A percentile compares a stretch with the other conserved stretches of the same genome.
These are phyloP conservation scores for Sphyrna mokarran DNA, from an alignment of 2,113 vertebrate species.

Conservation along the genomic window DNA sequence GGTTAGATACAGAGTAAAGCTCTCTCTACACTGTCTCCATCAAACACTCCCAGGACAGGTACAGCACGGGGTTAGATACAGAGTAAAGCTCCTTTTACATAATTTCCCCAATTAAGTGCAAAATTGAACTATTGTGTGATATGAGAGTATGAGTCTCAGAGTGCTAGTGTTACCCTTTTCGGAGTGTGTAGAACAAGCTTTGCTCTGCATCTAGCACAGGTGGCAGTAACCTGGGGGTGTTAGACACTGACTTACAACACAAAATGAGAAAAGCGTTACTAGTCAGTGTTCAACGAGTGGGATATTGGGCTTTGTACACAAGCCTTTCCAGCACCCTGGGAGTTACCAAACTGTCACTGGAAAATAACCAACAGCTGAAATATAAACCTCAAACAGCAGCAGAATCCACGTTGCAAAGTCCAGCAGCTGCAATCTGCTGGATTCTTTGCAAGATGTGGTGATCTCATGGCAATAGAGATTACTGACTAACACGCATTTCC, in stretches of 20 bases:
- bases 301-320: not conserved
- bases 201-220: not conserved
- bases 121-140: too few species aligned
- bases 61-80: too few species aligned
- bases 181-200: not conserved
- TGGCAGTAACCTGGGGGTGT: not conserved
- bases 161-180: not conserved
- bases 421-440: too few species aligned
- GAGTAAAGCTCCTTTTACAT: not conserved
- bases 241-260: not conserved
- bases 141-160: too few species aligned
- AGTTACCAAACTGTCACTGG: not conserved
- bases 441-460: too few species aligned
- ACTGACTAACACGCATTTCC: not conserved
- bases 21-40: too few species aligned
- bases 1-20: too few species aligned
- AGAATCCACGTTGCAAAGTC: not conserved
- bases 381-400: not conserved
- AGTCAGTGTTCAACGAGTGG: not conserved
- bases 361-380: not conserved
- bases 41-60: too few species aligned
- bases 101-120: too few species aligned
- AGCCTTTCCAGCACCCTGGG: not conserved
- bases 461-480: not conserved
- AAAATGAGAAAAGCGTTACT: not conserved